Conservation (phyloP, 1,140 invertebrate species). For the Platorchestia sp. region DNA sequence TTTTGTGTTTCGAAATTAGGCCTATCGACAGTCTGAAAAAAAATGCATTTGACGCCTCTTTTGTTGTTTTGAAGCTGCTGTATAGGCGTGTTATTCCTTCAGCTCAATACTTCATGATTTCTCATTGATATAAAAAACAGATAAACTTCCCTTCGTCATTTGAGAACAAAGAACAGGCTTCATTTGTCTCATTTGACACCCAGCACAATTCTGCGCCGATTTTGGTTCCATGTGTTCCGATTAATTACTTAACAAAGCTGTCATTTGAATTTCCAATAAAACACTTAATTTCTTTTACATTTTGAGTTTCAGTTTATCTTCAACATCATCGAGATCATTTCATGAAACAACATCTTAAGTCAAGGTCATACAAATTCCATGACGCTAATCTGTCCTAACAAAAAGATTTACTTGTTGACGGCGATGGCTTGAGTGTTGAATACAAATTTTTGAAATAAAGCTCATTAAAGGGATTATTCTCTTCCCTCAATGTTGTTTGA, state of each 20-base stretch:
- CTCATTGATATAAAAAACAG: background rate
- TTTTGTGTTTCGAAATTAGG: conserved; percentile 34
- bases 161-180: background rate
- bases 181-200: background rate
- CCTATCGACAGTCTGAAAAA: background rate
- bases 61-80: background rate
- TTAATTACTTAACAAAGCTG: background rate
- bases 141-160: background rate
- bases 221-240: no score
- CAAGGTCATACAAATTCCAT: background rate
- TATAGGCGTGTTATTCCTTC: background rate
- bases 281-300: background rate
- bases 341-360: background rate
- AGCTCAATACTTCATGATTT: background rate
- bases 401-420: background rate
- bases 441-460: no score
- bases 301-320: background rate
- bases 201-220: background rate
- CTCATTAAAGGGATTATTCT: no score
- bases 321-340: background rate
- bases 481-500: no score
- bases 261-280: background rate
- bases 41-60: conserved; percentile 22
- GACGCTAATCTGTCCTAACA: background rate
- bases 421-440: background rate